Evolutionary conservation across 2,888 invertebrate species (phyloP), one percentile per base, ranked within the genome.

Genomic region (Acronicta alni): DNA sequence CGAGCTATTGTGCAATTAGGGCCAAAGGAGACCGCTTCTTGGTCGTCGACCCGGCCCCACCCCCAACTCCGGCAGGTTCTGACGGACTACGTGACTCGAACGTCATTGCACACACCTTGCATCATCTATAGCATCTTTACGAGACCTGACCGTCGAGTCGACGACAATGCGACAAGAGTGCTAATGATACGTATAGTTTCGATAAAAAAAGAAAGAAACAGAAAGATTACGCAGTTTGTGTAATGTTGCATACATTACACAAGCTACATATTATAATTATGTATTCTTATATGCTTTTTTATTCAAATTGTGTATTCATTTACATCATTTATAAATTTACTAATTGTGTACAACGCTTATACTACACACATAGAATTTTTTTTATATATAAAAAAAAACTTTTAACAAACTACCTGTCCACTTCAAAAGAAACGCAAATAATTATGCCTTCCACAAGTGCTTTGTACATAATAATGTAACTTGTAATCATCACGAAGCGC

Each of bases 1-100:
- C 84, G 75, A 79, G 73, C 81, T 84, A 88, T 89, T 90, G 85
- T 87, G 85, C 85, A 89, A 92, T 90, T 89, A 88, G 85, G 88
- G 85, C 81, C 83, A 78, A 72, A 80, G 71, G 73, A 65, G 67
- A 37, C 61, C 58, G 70, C 65, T 64, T 57, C 66, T 67, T 78
- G 89, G 87, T 80, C 87, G 61, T 83, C 86, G 89, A 91, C 83
- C 87, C 77, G 63, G 76, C 83, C 84, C 85, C 84, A 82, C 87
- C 85, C 84, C 83, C 81, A 66, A 71, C 57, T 66, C 57, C 59
- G 59, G 73, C 61, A 60, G 59, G 62, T 59, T 72, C 72, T 60
- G 76, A 64, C 72, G 65, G 82, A 64, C 84, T 90, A 92, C 92
- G 92, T 93, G 92, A 91, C 91, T 85, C 75, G 68, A 77, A 57